These are phyloP conservation scores for Hystrix cristata DNA, from an alignment of 2,113 vertebrate species.

Conservation along the genomic window DNA sequence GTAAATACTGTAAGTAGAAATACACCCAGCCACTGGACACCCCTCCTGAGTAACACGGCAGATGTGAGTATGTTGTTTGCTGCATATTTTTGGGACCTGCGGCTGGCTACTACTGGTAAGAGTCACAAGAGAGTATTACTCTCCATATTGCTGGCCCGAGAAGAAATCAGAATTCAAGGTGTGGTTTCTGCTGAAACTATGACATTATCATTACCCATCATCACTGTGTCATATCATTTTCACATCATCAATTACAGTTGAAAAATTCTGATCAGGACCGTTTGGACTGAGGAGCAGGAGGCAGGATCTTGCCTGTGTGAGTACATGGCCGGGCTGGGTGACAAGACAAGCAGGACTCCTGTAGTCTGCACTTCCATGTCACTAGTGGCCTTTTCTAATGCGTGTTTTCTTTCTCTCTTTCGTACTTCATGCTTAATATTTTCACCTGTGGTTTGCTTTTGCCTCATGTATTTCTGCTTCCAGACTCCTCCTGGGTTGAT, in stretches of 20 bases:
- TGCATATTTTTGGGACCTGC: background rate
- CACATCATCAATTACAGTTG: background rate
- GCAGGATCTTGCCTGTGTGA: background rate
- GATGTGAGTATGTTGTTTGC: accelerated
- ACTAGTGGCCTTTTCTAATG: background rate
- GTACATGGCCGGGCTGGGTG: background rate
- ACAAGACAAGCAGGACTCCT: background rate
- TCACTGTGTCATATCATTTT: background rate
- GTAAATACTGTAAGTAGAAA: background rate
- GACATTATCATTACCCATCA: background rate
- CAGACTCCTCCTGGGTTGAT: background rate
- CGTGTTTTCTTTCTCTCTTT: background rate
- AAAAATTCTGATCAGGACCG: background rate
- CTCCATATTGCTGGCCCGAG: too few relatives aligned
- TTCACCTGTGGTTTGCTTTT: background rate
- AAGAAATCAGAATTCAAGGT: background rate
- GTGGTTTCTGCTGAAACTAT: background rate
- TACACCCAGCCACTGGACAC: too few relatives aligned
- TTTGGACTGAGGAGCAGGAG: background rate
- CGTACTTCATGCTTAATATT: background rate
- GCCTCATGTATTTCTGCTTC: background rate
- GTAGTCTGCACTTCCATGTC: background rate
- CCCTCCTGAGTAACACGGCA: background rate
- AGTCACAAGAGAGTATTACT: background rate
- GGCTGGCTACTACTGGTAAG: background rate